Evolutionary conservation across 1,140 invertebrate genomes (phyloP), one percentile per base, ranked within the genome.

Genomic region (Psilanteris sp.): DNA sequence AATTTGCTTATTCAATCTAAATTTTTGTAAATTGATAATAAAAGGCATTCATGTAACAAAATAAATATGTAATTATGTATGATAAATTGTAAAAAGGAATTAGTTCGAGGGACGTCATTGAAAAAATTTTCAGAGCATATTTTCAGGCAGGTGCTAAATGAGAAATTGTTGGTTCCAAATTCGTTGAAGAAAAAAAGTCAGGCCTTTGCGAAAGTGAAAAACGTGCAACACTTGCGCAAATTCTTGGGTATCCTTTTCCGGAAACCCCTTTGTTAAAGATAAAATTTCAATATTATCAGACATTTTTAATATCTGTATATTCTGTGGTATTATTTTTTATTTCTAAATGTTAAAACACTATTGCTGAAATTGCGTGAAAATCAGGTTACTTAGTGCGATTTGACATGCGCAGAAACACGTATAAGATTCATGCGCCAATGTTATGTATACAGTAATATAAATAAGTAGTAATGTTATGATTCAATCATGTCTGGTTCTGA

Each of bases 211-310:
- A 59, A 41, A 44, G 10, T 52, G 34, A 54, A 62, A 62, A 62
- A 39, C 31, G 37, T 62, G 46, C 46, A 72, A 72, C 55, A 72
- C 68, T 72, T 72, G 68, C 68, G 68, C 68, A 36, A 57, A 72
- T 16, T 72, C 34, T 71, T 54, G 54, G 46, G 37, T 22, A 67
- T 67, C 50, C 50, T 67, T 55, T 55, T 46, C 34, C 22, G 34
- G 44, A 41, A 70, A 27, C 44, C 44, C 66, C 18, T 48, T 50
- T 31, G 41, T 43, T 14, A 59, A 41, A 11, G 66, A 48, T 13
- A 59, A 43, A 11, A 52, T 48, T 15, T 59, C 52, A 39, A 34
- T 13, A 0, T 59, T 44, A 59, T 50, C 43, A 8, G 54, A 50
- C 54, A 70, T 71, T 9, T 37, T 62, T 57, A 55, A 34, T 36